These are phyloP conservation scores for Brachionus plicatilis DNA, from an alignment of 1,140 invertebrate genomes.

Conservation along the genomic window DNA sequence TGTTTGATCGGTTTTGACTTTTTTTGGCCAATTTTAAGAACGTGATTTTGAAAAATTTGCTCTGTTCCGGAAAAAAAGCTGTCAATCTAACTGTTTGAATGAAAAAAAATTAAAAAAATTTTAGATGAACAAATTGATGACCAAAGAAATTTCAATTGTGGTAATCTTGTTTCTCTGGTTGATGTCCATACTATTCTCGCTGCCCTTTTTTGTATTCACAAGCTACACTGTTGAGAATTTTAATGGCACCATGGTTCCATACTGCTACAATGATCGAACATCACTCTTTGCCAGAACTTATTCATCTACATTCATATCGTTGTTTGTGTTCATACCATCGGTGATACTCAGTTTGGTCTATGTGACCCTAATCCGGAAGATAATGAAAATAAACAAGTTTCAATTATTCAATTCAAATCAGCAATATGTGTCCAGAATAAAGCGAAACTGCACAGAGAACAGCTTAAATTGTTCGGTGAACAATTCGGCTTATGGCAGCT, in stretches of 20 bases:
- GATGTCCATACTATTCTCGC: neutral
- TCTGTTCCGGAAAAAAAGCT: no score
- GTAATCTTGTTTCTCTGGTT: neutral
- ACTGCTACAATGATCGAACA: neutral
- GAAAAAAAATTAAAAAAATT: no score
- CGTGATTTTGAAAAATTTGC: no score
- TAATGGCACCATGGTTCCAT: neutral
- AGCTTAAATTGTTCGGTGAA: neutral
- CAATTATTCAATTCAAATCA: neutral
- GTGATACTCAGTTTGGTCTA: neutral
- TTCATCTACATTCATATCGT: neutral
- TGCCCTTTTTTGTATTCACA: neutral
- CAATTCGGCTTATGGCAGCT: neutral
- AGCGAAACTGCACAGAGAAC: neutral
- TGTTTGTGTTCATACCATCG: conserved; percentile 33
- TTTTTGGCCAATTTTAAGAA: no score
- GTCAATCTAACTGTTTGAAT: no score
- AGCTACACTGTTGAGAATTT: neutral
- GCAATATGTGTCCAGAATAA: neutral
- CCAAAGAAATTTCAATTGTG: neutral
- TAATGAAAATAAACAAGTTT: neutral
- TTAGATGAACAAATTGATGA: neutral
- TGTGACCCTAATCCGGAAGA: neutral
- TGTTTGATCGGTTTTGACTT: no score
- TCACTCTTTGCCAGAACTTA: neutral